phyloP scores from a whole-genome alignment of 2,888 invertebrate genomes.

The Eremobia ochroleuca region DNA sequence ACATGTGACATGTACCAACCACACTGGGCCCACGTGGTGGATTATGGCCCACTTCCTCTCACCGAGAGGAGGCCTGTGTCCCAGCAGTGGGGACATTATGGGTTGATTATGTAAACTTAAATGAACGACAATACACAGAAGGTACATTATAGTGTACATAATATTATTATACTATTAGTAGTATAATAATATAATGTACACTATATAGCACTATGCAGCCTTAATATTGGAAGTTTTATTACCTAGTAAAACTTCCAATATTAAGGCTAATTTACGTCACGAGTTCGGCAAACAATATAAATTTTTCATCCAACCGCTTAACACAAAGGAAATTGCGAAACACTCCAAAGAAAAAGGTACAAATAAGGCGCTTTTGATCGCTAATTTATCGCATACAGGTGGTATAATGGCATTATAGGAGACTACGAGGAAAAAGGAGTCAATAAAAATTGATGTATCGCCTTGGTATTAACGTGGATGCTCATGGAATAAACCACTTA shows the following conservation, averaged over 20 bases:
- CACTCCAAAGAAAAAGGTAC: constrained; percentile 48
- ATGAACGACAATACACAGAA: too few species aligned
- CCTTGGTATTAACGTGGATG: constrained; percentile 14
- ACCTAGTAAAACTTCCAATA: constrained; percentile 55
- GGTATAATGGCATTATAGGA: constrained; percentile 39
- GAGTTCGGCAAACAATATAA: constrained; percentile 61
- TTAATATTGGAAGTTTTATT: too few species aligned
- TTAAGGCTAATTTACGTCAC: constrained; percentile 61
- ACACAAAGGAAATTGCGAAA: constrained; percentile 48
- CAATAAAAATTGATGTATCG: constrained; percentile 18
- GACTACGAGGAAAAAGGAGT: constrained; percentile 16
- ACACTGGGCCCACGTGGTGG: too few species aligned
- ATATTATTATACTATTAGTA: too few species aligned
- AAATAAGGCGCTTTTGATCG: constrained; percentile 44
- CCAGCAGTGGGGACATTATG: too few species aligned
- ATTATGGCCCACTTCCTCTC: too few species aligned
- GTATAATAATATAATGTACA: too few species aligned
- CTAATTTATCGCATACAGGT: constrained; percentile 54
- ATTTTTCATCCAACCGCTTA: constrained; percentile 68
- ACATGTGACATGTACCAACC: too few species aligned
- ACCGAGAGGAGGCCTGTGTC: too few species aligned
- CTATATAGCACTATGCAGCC: too few species aligned
- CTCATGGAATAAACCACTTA: neutral
- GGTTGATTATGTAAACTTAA: too few species aligned
- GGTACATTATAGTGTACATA: too few species aligned